Base-by-base conservation (phyloP, 2,888 invertebrate genomes). In the Pseudococcus jackbeardsleyi region DNA sequence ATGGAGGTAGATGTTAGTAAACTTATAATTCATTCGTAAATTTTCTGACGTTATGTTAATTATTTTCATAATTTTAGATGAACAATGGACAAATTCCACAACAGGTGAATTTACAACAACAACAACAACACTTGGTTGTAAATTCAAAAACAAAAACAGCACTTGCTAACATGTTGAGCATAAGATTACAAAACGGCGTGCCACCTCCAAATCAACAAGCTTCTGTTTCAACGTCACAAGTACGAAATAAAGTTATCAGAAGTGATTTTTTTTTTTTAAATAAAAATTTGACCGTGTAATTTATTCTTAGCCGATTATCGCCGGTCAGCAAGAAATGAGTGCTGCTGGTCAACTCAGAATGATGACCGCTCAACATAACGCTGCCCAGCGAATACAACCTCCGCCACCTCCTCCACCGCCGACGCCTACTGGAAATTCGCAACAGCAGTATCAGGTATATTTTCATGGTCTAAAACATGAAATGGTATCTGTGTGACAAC, bases 121-220 rank as follows among this genome's bases (percentile, higher is more conserved):
- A 89, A 89, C 89, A 88, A 84, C 89, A 89, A 85, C 94, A 94
- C 19, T 91, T 95, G 89, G 93, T 95, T 68, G 97, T 97, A 86
- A 96, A 96, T 91, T 94, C 96, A 0, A 97, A 97, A 92, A 97
- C 98, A 4, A 99, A 98, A 93, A 98, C 98, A 0, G 98, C 98
- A 0, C 93, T 99, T 89, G 98, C 98, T 19, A 97, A 98, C 91
- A 96, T 98, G 96, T 93, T 98, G 89, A 97, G 96, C 91, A 97
- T 95, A 91, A 93, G 97, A 84, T 92, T 96, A 89, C 94, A 95
- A 91, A 90, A 90, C 85, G 90, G 90, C 39, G 90, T 90, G 79
- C 88, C 90, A 89, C 93, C 93, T 9, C 91, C 92, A 33, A 89
- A 89, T 64, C 89, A 88, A 89, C 88, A 88, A 82, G 5, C 85